Conservation (phyloP, 2,113 vertebrate genomes). For the Todiramphus saurophagus region DNA sequence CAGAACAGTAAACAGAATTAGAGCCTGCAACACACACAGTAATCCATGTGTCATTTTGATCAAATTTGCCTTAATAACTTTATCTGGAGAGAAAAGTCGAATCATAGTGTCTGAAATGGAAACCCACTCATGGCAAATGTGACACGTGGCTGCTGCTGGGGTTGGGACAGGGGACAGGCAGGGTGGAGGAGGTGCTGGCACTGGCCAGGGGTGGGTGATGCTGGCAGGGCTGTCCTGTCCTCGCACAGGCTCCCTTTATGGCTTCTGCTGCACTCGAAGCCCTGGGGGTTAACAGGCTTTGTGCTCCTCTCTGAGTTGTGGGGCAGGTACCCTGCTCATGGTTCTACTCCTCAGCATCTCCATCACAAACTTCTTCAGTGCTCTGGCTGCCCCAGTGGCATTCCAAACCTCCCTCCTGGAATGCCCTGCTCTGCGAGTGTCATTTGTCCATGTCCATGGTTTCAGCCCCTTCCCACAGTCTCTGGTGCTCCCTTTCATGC, state of each 20-base stretch:
- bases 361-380: background rate
- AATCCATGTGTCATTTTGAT: conserved; percentile 82
- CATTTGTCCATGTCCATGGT: fast-evolving
- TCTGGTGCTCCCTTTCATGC: background rate
- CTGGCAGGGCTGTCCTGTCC: background rate
- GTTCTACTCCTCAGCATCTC: background rate
- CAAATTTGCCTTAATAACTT: conserved; percentile 82
- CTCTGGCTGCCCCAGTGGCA: background rate
- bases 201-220: background rate
- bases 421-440: background rate
- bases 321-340: too few species aligned
- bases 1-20: conserved; percentile 85
- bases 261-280: background rate
- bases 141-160: background rate
- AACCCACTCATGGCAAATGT: background rate
- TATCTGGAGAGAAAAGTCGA: conserved; percentile 68
- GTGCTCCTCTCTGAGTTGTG: fast-evolving
- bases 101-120: conserved; percentile 25
- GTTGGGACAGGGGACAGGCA: background rate
- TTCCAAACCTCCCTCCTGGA: background rate
- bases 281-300: background rate
- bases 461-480: background rate
- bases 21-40: conserved; percentile 72
- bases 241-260: background rate
- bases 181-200: background rate